Evolutionary conservation across 1,140 invertebrate species (phyloP), one percentile per base, ranked within the genome.

Genomic region (Brachionus manjavacas): DNA sequence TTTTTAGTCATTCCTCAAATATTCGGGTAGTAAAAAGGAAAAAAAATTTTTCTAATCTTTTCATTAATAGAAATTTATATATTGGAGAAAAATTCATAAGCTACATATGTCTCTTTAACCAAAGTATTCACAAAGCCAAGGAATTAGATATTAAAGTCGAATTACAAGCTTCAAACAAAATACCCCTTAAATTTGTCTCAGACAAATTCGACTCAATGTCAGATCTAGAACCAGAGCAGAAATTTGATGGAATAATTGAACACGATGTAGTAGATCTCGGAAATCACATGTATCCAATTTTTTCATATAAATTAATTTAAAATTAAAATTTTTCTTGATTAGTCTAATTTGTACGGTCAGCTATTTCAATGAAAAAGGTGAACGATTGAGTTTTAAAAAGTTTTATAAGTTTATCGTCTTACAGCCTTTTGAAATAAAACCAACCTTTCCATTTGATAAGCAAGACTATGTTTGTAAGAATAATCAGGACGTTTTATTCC

Each of bases 231-330:
- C 49, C 79, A 11, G 79, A 81, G 20, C 52, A 81, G 23, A 81
- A 81, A 68, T 81, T 64, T 35, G 79, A 81, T 35, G 52, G 79
- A 16, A 81, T 81, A 20, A 55, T 81, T 43, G 79, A 81, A 60
- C 52, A 81, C 16, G 79, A 81, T 35, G 79, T 81, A 4, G 35
- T 35, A 35, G 79, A 81, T 16, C 52, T 81, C 16, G 79, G 79
- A 60, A 81, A 81, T 60, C 79, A 81, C 35, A 81, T 81, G 79
- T 81, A 60, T 41, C 12, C 28, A 43, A 9, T 20, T 20, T 46
- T 55, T n/a, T 8, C n/a, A 46, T 16, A 43, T 39, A 70, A 70
- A 8, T 43, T 6, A 46, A 20, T 20, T n/a, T n/a, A 16, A 31
- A 35, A 7, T 49, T 80, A 52, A 28, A 39, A 23, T 80, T 25